Evolutionary conservation across 2,113 vertebrate species (phyloP).

Genomic region (Paralichthys olivaceus): DNA sequence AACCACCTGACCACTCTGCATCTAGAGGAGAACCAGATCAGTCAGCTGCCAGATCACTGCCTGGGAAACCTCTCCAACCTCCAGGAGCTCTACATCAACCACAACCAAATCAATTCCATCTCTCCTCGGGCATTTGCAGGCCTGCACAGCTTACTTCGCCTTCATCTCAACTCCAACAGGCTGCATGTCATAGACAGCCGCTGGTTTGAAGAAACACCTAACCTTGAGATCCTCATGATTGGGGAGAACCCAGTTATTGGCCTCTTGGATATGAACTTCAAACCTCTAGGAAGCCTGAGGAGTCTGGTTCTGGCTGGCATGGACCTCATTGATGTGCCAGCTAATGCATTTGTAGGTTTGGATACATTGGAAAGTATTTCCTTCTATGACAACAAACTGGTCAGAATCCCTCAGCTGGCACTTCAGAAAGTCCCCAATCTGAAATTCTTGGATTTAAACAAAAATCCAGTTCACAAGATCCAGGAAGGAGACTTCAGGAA

Average conservation of each 20-base stretch:
- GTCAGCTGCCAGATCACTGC: constrained; percentile 90
- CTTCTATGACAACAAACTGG: constrained; percentile 95
- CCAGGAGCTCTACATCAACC: constrained; percentile 98
- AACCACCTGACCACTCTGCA: constrained; percentile 93
- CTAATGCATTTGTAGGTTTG: constrained; percentile 93
- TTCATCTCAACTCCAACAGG: constrained; percentile 96
- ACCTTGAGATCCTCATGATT: constrained; percentile 98
- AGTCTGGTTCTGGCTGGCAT: constrained; percentile 97
- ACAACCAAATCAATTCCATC: constrained; percentile 95
- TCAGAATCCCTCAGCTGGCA: constrained; percentile 92
- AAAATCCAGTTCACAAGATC: constrained; percentile 95
- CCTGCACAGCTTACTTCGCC: constrained; percentile 89
- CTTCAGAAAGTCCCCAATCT: constrained; percentile 94
- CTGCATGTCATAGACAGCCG: constrained; percentile 92
- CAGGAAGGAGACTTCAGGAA: constrained; percentile 96
- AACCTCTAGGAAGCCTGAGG: constrained; percentile 89
- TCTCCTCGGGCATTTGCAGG: constrained; percentile 92
- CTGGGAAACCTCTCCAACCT: constrained; percentile 91
- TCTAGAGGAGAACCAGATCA: constrained; percentile 97
- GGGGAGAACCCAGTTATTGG: constrained; percentile 97
- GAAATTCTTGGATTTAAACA: constrained; percentile 98
- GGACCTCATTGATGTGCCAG: constrained; percentile 94
- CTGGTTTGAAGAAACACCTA: constrained; percentile 96
- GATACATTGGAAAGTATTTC: constrained; percentile 96
- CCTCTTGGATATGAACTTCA: constrained; percentile 96